Percentiles rank a stretch among this genome's conserved stretches.
Conservation (phyloP, 2,797 vertebrate species). For the Synanceia verrucosa region DNA sequence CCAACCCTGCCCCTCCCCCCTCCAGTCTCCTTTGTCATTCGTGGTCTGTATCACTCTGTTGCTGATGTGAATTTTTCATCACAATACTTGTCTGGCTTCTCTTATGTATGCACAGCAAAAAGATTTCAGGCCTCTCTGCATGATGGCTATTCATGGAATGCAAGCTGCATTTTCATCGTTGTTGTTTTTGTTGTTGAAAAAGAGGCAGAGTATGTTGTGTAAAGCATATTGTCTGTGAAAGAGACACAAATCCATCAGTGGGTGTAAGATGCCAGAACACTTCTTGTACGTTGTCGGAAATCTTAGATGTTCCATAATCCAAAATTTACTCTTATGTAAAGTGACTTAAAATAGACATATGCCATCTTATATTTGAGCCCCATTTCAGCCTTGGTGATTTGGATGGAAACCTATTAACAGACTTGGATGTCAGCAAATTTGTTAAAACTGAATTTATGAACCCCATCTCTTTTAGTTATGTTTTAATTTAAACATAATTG, state of each 20-base stretch:
- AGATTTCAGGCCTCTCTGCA: conserved; percentile 22
- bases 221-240: conserved; percentile 25
- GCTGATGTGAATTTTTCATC: conserved; percentile 42
- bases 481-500: no score
- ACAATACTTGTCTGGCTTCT: conserved; percentile 29
- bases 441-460: neutral
- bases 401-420: neutral
- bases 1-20: neutral
- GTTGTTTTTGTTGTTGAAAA: neutral
- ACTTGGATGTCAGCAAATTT: neutral
- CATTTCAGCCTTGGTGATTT: neutral
- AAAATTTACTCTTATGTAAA: neutral
- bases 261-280: conserved; percentile 7
- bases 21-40: conserved; percentile 19
- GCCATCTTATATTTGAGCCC: neutral
- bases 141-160: conserved; percentile 47
- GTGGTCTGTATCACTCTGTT: conserved; percentile 1
- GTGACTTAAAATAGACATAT: neutral
- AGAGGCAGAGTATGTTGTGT: conserved; percentile 17
- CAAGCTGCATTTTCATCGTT: conserved; percentile 27
- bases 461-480: no score
- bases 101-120: conserved; percentile 12
- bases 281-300: neutral
- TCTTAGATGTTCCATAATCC: neutral
- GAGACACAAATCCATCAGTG: conserved; percentile 35